Conservation (phyloP, 2,113 vertebrate species). For the Columba janthina region DNA sequence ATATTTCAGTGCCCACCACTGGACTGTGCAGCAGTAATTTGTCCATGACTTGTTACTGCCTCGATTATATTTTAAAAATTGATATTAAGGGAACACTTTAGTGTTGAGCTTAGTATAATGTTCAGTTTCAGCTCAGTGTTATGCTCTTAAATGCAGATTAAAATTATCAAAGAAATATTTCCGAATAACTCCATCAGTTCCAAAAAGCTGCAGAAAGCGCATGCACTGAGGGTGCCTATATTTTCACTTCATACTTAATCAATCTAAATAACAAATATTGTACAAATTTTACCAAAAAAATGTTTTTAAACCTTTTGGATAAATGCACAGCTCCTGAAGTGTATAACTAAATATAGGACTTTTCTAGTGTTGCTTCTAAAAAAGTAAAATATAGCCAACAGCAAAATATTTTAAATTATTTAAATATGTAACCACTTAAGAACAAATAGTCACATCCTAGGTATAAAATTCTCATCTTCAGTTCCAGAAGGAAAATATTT, state of each 20-base stretch:
- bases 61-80: background rate
- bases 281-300: background rate
- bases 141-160: background rate
- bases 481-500: background rate
- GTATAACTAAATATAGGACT: background rate
- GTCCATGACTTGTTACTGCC: background rate
- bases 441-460: background rate
- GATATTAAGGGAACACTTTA: background rate
- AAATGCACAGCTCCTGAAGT: background rate
- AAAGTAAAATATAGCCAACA: background rate
- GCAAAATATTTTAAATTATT: background rate
- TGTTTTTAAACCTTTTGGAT: background rate
- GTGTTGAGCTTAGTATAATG: background rate
- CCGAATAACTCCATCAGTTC: background rate
- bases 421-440: background rate
- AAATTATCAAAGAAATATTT: background rate
- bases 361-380: background rate
- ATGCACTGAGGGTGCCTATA: accelerated
- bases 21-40: background rate
- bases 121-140: background rate
- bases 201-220: background rate
- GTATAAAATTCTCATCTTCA: background rate
- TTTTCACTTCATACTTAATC: background rate
- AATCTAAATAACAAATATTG: background rate
- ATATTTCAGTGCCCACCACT: background rate